phyloP scores from a whole-genome alignment of 2,113 vertebrate species.

The Tricholaema leucomelas region DNA sequence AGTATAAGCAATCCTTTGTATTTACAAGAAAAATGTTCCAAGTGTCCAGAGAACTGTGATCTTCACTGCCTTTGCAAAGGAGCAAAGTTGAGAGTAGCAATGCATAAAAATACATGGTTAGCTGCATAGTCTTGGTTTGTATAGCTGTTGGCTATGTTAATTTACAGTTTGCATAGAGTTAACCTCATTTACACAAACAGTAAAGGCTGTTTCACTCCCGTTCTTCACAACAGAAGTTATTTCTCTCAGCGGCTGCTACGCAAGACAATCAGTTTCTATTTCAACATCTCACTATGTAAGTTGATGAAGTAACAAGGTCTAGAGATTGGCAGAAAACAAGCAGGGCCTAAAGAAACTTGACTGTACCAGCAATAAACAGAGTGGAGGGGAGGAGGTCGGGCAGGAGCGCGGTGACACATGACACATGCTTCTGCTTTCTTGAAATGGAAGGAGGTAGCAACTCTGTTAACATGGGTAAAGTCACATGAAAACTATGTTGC shows the following conservation, averaged over 20 bases:
- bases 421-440: background rate
- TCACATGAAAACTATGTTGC: background rate
- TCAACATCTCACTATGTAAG: background rate
- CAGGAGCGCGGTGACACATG: background rate
- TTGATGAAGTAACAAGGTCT: background rate
- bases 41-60: background rate
- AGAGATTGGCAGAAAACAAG: background rate
- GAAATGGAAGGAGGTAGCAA: background rate
- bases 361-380: background rate
- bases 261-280: background rate
- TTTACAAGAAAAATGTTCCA: background rate
- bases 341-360: background rate
- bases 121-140: background rate
- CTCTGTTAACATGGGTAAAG: background rate
- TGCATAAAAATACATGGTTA: background rate
- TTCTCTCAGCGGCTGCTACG: slow-evolving; percentile 5
- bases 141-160: slow-evolving; percentile 6
- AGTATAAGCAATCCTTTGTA: slow-evolving; percentile 28
- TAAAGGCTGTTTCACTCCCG: background rate
- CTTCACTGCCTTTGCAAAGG: background rate
- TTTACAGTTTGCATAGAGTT: slow-evolving; percentile 28
- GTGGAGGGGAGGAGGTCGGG: no score
- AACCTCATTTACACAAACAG: slow-evolving; percentile 28
- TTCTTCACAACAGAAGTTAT: slow-evolving; percentile 4
- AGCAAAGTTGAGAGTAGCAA: background rate